Percentiles rank a stretch among this genome's conserved stretches.
These are phyloP conservation scores for Hyposoter dolosus DNA, from an alignment of 2,888 invertebrate species.

Conservation along the genomic window DNA sequence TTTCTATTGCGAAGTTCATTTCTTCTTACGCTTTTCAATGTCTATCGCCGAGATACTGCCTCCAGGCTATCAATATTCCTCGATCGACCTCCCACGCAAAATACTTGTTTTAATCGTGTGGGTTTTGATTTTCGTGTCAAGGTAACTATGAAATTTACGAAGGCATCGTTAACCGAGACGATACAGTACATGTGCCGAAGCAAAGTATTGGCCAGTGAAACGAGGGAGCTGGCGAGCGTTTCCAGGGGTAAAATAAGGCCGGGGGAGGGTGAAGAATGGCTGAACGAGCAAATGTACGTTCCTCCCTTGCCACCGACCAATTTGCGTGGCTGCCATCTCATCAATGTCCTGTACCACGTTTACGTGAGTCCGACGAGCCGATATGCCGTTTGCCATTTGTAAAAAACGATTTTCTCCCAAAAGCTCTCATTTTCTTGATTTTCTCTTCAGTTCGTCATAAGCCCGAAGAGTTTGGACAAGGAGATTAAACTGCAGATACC, in stretches of 20 bases:
- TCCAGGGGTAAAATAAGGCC: conserved; percentile 93
- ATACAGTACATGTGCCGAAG: conserved; percentile 95
- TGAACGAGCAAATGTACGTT: conserved; percentile 95
- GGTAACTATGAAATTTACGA: conserved; percentile 92
- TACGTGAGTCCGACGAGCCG: conserved; percentile 89
- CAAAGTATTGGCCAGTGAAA: conserved; percentile 94
- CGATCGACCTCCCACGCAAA: not conserved
- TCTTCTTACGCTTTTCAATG: conserved; percentile 2
- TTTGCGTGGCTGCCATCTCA: conserved; percentile 96
- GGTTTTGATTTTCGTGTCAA: conserved; percentile 7
- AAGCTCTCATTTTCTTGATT: conserved; percentile 4
- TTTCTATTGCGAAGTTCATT: not conserved
- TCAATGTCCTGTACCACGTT: conserved; percentile 96
- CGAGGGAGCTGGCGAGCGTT: conserved; percentile 92
- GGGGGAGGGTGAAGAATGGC: conserved; percentile 93
- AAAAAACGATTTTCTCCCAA: not conserved
- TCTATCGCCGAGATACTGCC: not conserved
- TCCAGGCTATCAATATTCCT: not conserved
- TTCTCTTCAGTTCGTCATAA: conserved; percentile 92
- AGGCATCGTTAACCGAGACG: conserved; percentile 95
- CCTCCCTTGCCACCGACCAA: conserved; percentile 98
- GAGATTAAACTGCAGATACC: conserved; percentile 96
- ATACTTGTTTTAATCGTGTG: not conserved
- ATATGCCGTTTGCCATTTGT: not conserved
- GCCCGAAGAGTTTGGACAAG: conserved; percentile 96